A percentile compares a stretch with the other conserved stretches of the same genome.
These are phyloP conservation scores for Agriopis aurantiaria DNA, from an alignment of 2,888 invertebrate genomes.

Conservation along the genomic window DNA sequence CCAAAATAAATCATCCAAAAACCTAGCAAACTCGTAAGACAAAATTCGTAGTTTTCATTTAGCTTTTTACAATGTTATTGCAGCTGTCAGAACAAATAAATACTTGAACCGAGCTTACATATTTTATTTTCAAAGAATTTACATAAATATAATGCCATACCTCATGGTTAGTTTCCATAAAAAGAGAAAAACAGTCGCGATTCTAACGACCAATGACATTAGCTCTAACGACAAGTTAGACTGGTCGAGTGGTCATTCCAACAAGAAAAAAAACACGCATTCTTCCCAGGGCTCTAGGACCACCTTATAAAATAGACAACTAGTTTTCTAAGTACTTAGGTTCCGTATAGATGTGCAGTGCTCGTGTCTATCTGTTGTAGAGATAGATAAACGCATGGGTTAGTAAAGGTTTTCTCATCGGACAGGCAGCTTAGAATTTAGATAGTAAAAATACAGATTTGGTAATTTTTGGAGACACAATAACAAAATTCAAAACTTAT, in stretches of 20 bases:
- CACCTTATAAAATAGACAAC: constrained; percentile 33
- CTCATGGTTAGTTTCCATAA: constrained; percentile 2
- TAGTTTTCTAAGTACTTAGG: constrained; percentile 25
- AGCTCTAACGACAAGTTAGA: constrained; percentile 36
- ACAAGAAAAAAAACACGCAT: constrained; percentile 37
- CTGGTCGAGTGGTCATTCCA: constrained; percentile 41
- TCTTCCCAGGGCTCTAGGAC: constrained; percentile 29
- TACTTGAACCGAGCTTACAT: too few species aligned
- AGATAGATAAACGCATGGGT: not conserved
- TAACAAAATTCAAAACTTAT: too few species aligned
- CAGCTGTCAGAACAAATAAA: too few species aligned
- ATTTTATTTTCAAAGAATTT: too few species aligned
- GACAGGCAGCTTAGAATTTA: not conserved
- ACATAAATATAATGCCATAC: not conserved
- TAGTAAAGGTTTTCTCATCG: not conserved
- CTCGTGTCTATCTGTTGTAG: constrained; percentile 6
- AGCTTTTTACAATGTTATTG: too few species aligned
- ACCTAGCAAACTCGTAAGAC: too few species aligned
- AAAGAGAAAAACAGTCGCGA: not conserved
- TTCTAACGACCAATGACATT: constrained; percentile 28
- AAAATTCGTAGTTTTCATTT: too few species aligned
- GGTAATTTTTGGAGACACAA: too few species aligned
- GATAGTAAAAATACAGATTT: too few species aligned
- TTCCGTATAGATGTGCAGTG: constrained; percentile 1
- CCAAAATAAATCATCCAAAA: too few species aligned